Evolutionary conservation across 2,113 vertebrate species (phyloP).

Genomic region (Crotalus viridis): DNA sequence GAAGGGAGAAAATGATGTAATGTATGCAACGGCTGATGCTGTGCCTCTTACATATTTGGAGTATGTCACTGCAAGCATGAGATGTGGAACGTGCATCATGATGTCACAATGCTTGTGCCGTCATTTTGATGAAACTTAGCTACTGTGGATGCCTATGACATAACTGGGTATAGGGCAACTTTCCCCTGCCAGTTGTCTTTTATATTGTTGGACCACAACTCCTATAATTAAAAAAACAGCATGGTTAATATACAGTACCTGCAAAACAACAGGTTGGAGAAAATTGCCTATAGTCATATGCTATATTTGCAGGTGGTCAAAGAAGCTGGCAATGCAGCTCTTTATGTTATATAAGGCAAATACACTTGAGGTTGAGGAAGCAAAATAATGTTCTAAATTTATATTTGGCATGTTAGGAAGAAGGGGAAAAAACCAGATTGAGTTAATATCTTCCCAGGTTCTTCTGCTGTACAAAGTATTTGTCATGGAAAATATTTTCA

Average conservation of each 20-base stretch:
- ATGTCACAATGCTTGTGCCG: neutral
- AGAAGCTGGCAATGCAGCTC: rapidly evolving
- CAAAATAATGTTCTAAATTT: neutral
- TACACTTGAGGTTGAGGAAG: conserved; percentile 2
- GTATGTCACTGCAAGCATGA: neutral
- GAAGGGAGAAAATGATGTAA: neutral
- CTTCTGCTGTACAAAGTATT: neutral
- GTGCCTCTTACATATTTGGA: neutral
- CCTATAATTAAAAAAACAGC: neutral
- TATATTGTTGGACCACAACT: neutral
- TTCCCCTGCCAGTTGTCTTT: neutral
- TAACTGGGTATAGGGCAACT: neutral
- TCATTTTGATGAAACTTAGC: neutral
- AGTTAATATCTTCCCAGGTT: neutral
- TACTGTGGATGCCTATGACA: neutral
- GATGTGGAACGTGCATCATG: neutral
- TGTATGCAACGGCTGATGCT: neutral
- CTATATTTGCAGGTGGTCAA: neutral
- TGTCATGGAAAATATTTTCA: neutral
- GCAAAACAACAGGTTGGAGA: neutral
- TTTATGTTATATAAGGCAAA: conserved; percentile 1
- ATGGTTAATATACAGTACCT: neutral
- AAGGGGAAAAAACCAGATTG: neutral
- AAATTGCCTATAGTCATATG: neutral
- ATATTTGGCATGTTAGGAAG: neutral